Evolutionary conservation across 2,888 invertebrate genomes (phyloP), one percentile per base, ranked within the genome.

Genomic region (Andrena bicolor): DNA sequence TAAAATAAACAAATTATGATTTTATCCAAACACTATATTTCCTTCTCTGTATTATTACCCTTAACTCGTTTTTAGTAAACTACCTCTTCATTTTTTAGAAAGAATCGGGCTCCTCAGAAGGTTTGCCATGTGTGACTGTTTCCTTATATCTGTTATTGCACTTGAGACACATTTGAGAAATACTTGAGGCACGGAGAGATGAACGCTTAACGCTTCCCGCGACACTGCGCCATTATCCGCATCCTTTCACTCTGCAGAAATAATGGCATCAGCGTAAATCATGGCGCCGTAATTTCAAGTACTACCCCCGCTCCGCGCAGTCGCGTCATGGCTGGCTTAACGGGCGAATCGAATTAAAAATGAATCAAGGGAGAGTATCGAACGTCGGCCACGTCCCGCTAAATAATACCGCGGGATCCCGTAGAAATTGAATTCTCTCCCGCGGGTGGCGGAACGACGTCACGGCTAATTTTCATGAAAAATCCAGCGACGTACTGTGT

Each of bases 391-490:
- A 56, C 10, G 80, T 26, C 49, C 64, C 28, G 51, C 10, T 32
- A 63, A 70, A 72, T 72, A 49, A 51, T 68, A 78, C 64, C 64
- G 23, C 65, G 60, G 66, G 66, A 74, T 81, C 58, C 23, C 49
- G 23, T 23, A 81, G 68, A 73, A 81, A 73, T 73, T 73, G 71
- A 80, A 80, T 80, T 80, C 56, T 72, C 66, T 51, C 51, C 3
- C 13, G 53, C 1, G 64, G 23, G n/a, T 28, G 41, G 26, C 26
- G 61, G 61, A 72, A 80, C 71, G 80, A 72, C 80, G 26, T 13
- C 66, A 66, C 26, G 41, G 81, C 56, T 80, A 80, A 80, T 80
- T 80, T 80, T 68, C 72, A 80, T 61, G 80, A 72, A 80, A 72
- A 81, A 70, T 70, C 58, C 32, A 60, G 30, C 28, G 13, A 32